phyloP scores from a whole-genome alignment of 2,797 vertebrate genomes.

The Acanthopagrus latus region DNA sequence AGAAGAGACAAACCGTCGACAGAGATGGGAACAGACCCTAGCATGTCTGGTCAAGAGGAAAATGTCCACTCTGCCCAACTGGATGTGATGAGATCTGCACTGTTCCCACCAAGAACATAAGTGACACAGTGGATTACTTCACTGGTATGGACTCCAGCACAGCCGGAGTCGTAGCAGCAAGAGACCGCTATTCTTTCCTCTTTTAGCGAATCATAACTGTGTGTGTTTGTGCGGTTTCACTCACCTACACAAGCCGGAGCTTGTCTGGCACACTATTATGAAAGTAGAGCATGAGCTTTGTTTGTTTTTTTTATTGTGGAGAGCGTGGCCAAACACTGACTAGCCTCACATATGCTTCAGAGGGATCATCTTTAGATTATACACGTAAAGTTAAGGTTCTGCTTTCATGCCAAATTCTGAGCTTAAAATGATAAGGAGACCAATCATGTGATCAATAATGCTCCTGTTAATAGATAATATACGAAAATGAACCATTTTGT shows the following conservation, averaged over 20 bases:
- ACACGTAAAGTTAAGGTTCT: not conserved
- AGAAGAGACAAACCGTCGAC: conserved; percentile 43
- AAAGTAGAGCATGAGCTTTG: conserved; percentile 49
- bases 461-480: not conserved
- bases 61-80: conserved; percentile 43
- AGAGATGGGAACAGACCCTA: conserved; percentile 51
- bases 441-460: conserved; percentile 8
- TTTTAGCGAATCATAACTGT: conserved; percentile 50
- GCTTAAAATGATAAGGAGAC: conserved; percentile 6
- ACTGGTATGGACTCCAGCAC: conserved; percentile 25
- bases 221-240: conserved; percentile 16
- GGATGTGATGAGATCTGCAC: conserved; percentile 58
- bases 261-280: conserved; percentile 43
- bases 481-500: not conserved
- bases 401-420: not conserved
- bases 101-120: conserved; percentile 59
- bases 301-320: conserved; percentile 34
- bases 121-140: conserved; percentile 61
- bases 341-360: not conserved
- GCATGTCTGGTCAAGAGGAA: conserved; percentile 53
- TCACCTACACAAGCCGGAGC: conserved; percentile 32
- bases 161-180: conserved; percentile 25
- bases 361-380: conserved; percentile 9
- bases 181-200: conserved; percentile 28
- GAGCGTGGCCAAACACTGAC: conserved; percentile 26